A percentile compares a stretch with the other conserved stretches of the same genome.
Evolutionary conservation across 2,888 invertebrate species (phyloP).

Genomic region (Netelia fuscicornis): DNA sequence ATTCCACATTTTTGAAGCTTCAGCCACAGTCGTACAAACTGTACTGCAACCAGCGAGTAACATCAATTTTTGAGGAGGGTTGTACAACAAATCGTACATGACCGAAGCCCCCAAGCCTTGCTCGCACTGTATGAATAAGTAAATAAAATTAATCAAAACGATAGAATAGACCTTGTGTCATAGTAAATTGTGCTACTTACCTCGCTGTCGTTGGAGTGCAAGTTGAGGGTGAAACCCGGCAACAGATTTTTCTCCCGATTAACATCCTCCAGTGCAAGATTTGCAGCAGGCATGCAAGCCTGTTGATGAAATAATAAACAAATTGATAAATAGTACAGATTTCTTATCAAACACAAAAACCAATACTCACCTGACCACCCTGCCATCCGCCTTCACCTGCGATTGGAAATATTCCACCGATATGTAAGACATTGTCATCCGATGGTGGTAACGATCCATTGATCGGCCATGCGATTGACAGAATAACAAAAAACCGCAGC

Average conservation of each 20-base stretch:
- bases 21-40: constrained; percentile 99
- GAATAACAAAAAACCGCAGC: constrained; percentile 69
- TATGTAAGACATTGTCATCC: constrained; percentile 91
- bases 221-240: constrained; percentile 95
- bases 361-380: constrained; percentile 91
- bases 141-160: not conserved
- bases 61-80: constrained; percentile 96
- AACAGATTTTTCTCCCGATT: constrained; percentile 95
- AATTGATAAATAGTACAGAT: not conserved
- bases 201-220: constrained; percentile 98
- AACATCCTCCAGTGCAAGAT: constrained; percentile 98
- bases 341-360: too few relatives aligned
- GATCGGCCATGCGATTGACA: constrained; percentile 71
- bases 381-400: constrained; percentile 98
- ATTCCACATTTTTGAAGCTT: constrained; percentile 99
- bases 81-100: constrained; percentile 99
- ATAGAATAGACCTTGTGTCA: not conserved
- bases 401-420: constrained; percentile 99
- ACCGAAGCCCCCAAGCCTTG: constrained; percentile 99
- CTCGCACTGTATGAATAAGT: constrained; percentile 92
- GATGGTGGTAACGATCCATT: constrained; percentile 76
- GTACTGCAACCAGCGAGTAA: constrained; percentile 98
- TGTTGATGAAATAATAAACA: constrained; percentile 74
- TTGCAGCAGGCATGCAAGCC: constrained; percentile 99
- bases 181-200: constrained; percentile 80